These are phyloP conservation scores for Peromyscus polionotus DNA, from an alignment of 2,113 vertebrate genomes.

Conservation along the genomic window DNA sequence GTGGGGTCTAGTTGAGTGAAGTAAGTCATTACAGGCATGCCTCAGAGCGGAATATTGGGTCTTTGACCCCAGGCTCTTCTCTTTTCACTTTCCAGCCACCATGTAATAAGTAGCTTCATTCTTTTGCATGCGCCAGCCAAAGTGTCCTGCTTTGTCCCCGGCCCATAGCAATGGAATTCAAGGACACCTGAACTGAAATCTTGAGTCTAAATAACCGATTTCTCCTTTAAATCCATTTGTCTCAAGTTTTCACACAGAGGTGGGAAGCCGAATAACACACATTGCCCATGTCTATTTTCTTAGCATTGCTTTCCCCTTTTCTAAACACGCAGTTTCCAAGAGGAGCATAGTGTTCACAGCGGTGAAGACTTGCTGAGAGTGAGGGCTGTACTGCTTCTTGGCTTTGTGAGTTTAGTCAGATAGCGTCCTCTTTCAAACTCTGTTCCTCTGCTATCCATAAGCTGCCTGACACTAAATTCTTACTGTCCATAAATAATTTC, in stretches of 20 bases:
- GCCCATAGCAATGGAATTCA: background rate
- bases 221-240: background rate
- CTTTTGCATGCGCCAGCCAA: background rate
- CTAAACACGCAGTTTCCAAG: background rate
- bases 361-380: background rate
- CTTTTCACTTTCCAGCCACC: background rate
- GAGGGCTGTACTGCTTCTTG: background rate
- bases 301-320: background rate
- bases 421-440: background rate
- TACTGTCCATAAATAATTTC: background rate
- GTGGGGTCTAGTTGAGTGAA: background rate
- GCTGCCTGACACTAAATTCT: background rate
- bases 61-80: too few relatives aligned
- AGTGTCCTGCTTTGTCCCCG: background rate
- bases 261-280: background rate
- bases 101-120: background rate
- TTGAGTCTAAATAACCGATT: background rate
- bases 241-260: background rate
- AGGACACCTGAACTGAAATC: background rate
- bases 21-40: background rate
- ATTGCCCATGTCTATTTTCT: background rate
- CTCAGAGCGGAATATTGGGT: background rate
- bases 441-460: background rate
- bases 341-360: background rate
- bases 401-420: background rate